Evolutionary conservation across 2,888 invertebrate genomes (phyloP), one percentile per base, ranked within the genome.

Genomic region (Ormyrus rosae): DNA sequence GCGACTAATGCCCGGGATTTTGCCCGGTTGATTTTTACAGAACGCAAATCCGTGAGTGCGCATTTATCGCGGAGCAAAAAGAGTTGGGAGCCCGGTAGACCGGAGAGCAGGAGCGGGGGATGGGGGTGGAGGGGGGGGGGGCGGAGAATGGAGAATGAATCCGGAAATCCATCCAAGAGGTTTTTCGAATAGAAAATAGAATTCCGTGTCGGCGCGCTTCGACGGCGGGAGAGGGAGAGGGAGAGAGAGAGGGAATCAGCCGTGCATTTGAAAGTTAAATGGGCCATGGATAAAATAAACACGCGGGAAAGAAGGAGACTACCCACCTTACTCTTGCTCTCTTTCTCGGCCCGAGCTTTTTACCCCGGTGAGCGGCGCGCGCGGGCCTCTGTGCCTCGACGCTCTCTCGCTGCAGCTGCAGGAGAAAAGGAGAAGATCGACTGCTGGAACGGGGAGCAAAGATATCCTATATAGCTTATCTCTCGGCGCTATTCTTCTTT

Each of bases 261-360:
- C 79, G 84, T 81, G 83, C 85, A 85, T 87, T 87, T 85, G 85
- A 85, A 85, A 87, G 86, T 87, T 88, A 88, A 87, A 87, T 86
- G 85, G 85, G 80, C 84, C 85, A 84, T 86, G 85, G 84, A 86
- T 87, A 87, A 86, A 88, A 87, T 86, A 86, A 88, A 85, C 85
- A 86, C 78, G 79, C 34, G 64, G 74, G 55, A 50, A 55, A 73
- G 81, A 60, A 83, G 81, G 78, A 83, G 83, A 19, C 76, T 82
- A 64, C 81, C 79, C 56, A 70, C 58, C 4, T 75, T 48, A 61
- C 65, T 60, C 61, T 34, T 69, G 61, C 13, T 60, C 10, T 80
- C 56, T 60, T 50, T 60, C 11, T 71, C 11, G 13, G 51, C 51
- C 11, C 8, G 1, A 6, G 13, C 46, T 72, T 72, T 72, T 72